Evolutionary conservation across 2,888 invertebrate genomes (phyloP), one percentile per base, ranked within the genome.

Genomic region (Leistus spinibarbis): DNA sequence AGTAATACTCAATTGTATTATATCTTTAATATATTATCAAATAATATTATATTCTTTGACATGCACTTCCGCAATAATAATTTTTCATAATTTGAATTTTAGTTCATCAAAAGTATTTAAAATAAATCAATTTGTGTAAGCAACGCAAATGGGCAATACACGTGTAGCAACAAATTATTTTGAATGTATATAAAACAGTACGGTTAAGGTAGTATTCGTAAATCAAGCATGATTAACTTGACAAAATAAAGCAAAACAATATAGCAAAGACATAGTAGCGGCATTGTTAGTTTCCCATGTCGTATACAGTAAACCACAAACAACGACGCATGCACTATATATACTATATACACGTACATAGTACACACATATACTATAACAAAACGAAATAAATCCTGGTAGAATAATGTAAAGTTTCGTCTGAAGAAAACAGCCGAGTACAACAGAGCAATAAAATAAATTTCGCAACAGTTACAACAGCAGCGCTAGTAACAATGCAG

Each of bases 381-480:
- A 40, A 40, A 40, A 40, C 13, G 40, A 69, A 69, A 69, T 69
- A 69, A 69, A 69, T 69, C 69, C 60, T 69, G 27, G 56, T 54
- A 69, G 69, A 69, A 69, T 69, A 69, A 69, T 69, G 69, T 69
- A 69, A 69, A 69, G 57, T 69, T 69, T 69, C 69, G 27, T 57
- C 69, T 54, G 60, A 69, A 69, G 69, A 69, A 69, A 40, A 57
- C 54, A 56, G 40, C 60, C 69, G 40, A 57, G 40, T 57, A 60
- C 24, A 69, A 54, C 24, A 16, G 54, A 54, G 69, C 69, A 69
- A 69, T 69, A 69, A 69, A 69, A 69, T 69, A 69, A 69, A 69
- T 69, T 69, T 69, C 69, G 57, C 60, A 69, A 40, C 69, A 69
- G 54, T 69, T 60, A 69, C 68, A 68, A 53, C 7, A 10, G 13